Percentiles rank a stretch among this genome's conserved stretches.
phyloP scores from a whole-genome alignment of 2,888 invertebrate species.

The Cremastinae sp. region DNA sequence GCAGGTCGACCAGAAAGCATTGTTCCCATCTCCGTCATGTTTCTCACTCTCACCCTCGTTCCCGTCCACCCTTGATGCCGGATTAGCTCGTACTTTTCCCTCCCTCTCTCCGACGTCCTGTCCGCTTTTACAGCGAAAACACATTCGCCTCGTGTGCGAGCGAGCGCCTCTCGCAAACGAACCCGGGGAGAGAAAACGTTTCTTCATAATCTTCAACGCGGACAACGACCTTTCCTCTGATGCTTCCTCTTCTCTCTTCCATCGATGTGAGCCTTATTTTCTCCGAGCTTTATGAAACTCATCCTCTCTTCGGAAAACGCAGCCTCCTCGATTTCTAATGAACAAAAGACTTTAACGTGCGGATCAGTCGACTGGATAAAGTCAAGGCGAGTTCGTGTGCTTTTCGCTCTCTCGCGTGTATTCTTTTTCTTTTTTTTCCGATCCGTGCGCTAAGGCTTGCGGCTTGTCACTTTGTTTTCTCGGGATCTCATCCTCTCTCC shows the following conservation, averaged over 20 bases:
- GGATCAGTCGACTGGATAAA: background rate
- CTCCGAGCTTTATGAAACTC: conserved; percentile 28
- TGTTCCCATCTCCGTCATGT: conserved; percentile 55
- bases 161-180: background rate
- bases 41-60: conserved; percentile 37
- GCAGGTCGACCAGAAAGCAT: conserved; percentile 63
- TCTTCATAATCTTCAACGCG: conserved; percentile 53
- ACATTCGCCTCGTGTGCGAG: background rate
- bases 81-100: conserved; percentile 56
- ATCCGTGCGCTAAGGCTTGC: too few relatives aligned
- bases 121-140: conserved; percentile 40
- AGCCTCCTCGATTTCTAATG: background rate
- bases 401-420: background rate
- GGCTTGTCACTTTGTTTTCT: too few relatives aligned
- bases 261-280: conserved; percentile 36
- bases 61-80: conserved; percentile 48
- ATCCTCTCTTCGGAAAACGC: too few relatives aligned
- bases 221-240: conserved; percentile 43
- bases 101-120: conserved; percentile 34
- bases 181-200: conserved; percentile 21
- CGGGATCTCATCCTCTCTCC: conserved; percentile 16
- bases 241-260: too few relatives aligned
- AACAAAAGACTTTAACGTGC: conserved; percentile 28
- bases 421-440: too few relatives aligned
- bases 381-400: background rate